Percentiles rank a stretch among this genome's conserved stretches.
These are phyloP conservation scores for Sminthurides aquaticus DNA, from an alignment of 2,888 invertebrate genomes.

Conservation along the genomic window DNA sequence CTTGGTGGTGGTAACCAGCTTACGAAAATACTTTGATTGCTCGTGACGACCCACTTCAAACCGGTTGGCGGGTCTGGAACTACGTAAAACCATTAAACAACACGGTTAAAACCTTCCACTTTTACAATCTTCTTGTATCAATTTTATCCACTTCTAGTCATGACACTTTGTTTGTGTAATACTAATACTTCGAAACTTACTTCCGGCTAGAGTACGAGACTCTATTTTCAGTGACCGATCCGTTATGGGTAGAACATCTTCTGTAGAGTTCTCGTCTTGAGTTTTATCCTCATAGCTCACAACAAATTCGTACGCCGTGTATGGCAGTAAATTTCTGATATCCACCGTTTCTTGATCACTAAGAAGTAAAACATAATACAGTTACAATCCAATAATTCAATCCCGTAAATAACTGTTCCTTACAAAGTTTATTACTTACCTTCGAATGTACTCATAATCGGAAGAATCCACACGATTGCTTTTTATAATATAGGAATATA, in stretches of 20 bases:
- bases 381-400: slow-evolving; percentile 1
- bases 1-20: slow-evolving; percentile 31
- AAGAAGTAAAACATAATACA: no score
- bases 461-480: slow-evolving; percentile 36
- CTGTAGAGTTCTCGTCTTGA: neutral
- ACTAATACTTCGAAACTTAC: no score
- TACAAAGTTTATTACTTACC: no score
- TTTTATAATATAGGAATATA: slow-evolving; percentile 32
- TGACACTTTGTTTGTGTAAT: no score
- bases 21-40: slow-evolving; percentile 29
- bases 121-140: no score
- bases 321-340: slow-evolving; percentile 33
- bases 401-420: no score
- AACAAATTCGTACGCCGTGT: slow-evolving; percentile 37
- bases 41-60: slow-evolving; percentile 33
- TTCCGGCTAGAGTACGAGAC: slow-evolving; percentile 37
- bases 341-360: slow-evolving; percentile 36
- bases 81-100: no score
- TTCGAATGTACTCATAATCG: slow-evolving; percentile 34
- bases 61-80: slow-evolving; percentile 32
- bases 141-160: no score
- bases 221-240: slow-evolving; percentile 35
- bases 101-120: no score
- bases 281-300: slow-evolving; percentile 30
- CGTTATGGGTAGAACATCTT: neutral